Base-by-base conservation (phyloP, 2,888 invertebrate genomes). In the Harpalus rufipes region DNA sequence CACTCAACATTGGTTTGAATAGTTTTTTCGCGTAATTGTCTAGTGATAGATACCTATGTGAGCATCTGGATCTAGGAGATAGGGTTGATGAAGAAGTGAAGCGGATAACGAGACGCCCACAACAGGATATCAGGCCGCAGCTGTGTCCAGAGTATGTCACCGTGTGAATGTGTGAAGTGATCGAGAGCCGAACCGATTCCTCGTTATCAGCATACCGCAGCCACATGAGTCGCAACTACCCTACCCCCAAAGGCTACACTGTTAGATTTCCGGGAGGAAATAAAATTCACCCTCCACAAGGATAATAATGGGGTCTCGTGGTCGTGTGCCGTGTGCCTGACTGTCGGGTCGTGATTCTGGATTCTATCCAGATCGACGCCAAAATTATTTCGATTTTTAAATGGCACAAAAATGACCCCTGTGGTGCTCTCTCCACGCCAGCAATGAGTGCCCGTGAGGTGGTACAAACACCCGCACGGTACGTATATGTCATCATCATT, bases 31-130 rank as follows among this genome's bases (percentile, higher is more conserved):
- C 4, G 6, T 51, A 51, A 51, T 51, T 51, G 1, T 32, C 32
- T 51, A 12, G 7, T 3, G 44, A 51, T 51, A 8, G 44, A 5
- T 32, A 32, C 3, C 3, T 44, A 10, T 7, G 44, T 8, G 44
- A 51, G 44, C 44, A 51, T 51, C 44, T 51, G 44, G 5, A 10
- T 51, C 44, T 12, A 51, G 44, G 0, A 39, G 80, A 80, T 61
- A 51, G 44, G 44, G 44, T 51, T 51, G 44, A 51, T 51, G 8
- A 12, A 1, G 12, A 51, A 72, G 82, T 76, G 83, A 74, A 83
- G 83, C 74, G 83, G 83, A 83, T 83, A 83, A 83, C 72, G 21
- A 83, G 61, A 74, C 83, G 58, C 83, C 83, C 74, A 83, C 82
- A 25, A 74, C 74, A 83, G 72, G 25, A 44, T 39, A 39, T n/a